Percentiles rank a stretch among this genome's conserved stretches.
Conservation (phyloP, 2,113 vertebrate species). For the Melierax canorus region DNA sequence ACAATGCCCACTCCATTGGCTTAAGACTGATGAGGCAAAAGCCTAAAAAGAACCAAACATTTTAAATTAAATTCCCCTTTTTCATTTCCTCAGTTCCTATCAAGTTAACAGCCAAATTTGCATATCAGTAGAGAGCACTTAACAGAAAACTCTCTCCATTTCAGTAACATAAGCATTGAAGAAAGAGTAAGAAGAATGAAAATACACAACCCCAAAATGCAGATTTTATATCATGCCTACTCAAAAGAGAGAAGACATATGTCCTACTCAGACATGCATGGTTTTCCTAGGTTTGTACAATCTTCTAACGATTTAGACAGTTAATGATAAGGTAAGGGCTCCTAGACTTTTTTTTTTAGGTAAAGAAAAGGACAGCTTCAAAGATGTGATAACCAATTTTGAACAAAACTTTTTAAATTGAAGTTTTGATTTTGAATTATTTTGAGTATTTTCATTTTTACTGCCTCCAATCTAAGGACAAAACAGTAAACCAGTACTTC, state of each 20-base stretch:
- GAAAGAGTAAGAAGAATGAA: background rate
- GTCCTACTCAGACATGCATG: background rate
- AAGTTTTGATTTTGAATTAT: background rate
- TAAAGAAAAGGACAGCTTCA: background rate
- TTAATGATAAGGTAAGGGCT: background rate
- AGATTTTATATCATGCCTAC: background rate
- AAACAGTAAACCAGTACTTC: background rate
- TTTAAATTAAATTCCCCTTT: background rate
- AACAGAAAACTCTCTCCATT: background rate
- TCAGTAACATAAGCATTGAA: background rate
- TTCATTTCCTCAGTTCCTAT: background rate
- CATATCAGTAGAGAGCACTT: background rate
- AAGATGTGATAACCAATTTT: background rate
- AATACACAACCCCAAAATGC: background rate
- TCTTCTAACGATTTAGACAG: background rate
- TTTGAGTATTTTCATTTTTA: background rate
- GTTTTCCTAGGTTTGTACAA: background rate
- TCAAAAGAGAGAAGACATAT: background rate
- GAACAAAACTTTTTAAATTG: background rate
- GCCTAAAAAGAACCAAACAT: background rate
- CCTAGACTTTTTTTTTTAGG: background rate
- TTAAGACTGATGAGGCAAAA: background rate
- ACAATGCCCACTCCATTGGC: background rate
- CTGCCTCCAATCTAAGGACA: background rate
- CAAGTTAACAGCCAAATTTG: background rate